Evolutionary conservation across 2,113 vertebrate genomes (phyloP).

Genomic region (Cromileptes altivelis): DNA sequence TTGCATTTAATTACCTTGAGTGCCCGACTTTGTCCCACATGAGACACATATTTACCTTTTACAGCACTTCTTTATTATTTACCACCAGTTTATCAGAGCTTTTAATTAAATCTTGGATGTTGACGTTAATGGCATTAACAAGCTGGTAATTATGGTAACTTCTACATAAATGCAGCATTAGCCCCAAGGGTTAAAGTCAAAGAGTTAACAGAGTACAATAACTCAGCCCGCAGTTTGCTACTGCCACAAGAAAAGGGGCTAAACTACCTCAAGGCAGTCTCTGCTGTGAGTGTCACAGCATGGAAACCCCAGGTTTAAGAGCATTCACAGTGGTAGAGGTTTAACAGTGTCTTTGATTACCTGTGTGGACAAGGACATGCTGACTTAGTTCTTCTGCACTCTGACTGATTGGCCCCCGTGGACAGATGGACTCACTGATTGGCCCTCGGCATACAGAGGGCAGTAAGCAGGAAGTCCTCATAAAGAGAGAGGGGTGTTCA

Average conservation of each 20-base stretch:
- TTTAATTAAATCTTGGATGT: slow-evolving; percentile 11
- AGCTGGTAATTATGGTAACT: slow-evolving; percentile 9
- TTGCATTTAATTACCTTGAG: slow-evolving; percentile 6
- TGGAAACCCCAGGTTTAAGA: slow-evolving; percentile 33
- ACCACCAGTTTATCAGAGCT: neutral
- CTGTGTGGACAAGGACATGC: slow-evolving; percentile 71
- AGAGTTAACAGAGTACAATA: slow-evolving; percentile 38
- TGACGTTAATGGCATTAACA: neutral
- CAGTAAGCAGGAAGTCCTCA: slow-evolving; percentile 62
- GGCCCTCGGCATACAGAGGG: slow-evolving; percentile 51
- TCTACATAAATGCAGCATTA: neutral
- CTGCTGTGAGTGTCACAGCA: neutral
- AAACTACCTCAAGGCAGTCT: slow-evolving; percentile 19
- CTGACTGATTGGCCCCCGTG: slow-evolving; percentile 74
- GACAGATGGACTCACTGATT: slow-evolving; percentile 67
- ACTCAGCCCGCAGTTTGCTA: slow-evolving; percentile 10
- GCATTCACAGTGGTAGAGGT: slow-evolving; percentile 38
- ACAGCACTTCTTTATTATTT: neutral
- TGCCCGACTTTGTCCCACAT: neutral
- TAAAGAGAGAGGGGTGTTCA: slow-evolving; percentile 69
- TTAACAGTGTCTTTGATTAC: slow-evolving; percentile 70
- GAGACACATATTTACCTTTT: neutral
- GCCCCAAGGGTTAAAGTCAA: slow-evolving; percentile 21
- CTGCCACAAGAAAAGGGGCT: slow-evolving; percentile 17
- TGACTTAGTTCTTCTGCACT: slow-evolving; percentile 68